Evolutionary conservation across 2,888 invertebrate species (phyloP).

Genomic region (Cephus runcator): DNA sequence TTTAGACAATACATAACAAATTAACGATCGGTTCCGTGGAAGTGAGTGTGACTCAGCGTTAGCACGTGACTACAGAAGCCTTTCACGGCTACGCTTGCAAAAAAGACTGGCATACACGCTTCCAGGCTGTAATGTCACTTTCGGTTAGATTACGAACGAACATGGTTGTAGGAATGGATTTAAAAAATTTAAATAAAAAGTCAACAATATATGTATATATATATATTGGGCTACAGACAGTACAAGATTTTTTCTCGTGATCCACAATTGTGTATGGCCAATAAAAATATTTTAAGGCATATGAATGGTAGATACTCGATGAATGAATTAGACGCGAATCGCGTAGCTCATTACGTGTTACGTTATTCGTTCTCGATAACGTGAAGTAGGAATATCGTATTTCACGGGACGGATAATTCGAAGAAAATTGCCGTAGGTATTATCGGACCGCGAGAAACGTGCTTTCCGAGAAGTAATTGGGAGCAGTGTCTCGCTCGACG

Average conservation of each 20-base stretch:
- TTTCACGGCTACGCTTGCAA: background rate
- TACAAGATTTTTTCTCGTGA: background rate
- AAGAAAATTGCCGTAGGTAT: background rate
- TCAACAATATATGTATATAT: too few relatives aligned
- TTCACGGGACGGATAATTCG: background rate
- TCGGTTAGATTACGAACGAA: background rate
- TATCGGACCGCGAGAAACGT: background rate
- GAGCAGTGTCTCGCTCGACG: slow-evolving; percentile 7
- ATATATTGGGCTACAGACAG: too few relatives aligned
- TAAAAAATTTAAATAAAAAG: too few relatives aligned
- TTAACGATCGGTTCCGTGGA: background rate
- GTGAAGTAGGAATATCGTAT: background rate
- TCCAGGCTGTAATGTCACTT: background rate
- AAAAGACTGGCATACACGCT: background rate
- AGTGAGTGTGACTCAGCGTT: background rate
- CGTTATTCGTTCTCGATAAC: background rate
- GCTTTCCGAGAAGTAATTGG: slow-evolving; percentile 16
- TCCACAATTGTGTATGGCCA: background rate
- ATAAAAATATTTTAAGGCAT: background rate
- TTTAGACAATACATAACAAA: background rate
- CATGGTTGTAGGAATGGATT: too few relatives aligned
- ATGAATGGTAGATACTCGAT: background rate
- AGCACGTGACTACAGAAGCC: background rate
- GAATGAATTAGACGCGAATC: background rate
- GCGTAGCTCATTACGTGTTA: background rate